Percentiles rank a stretch among this genome's conserved stretches.
These are phyloP conservation scores for Corythucha ciliata DNA, from an alignment of 2,888 invertebrate genomes.

Conservation along the genomic window DNA sequence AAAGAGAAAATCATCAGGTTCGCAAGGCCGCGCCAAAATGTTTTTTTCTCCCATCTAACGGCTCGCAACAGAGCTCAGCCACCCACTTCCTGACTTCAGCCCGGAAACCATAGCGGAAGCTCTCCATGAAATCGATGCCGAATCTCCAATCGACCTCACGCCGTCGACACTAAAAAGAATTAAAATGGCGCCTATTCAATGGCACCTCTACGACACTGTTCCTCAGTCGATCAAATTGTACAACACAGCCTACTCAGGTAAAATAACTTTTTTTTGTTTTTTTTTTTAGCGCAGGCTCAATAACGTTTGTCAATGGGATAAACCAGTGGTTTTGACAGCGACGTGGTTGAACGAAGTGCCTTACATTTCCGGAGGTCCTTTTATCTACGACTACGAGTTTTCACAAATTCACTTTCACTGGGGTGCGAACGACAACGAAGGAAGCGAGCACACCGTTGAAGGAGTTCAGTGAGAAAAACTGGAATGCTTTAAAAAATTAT, in stretches of 20 bases:
- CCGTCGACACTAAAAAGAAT: slow-evolving; percentile 40
- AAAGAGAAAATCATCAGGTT: no score
- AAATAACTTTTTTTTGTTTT: slow-evolving; percentile 48
- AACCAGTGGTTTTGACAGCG: slow-evolving; percentile 53
- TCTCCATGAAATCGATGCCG: slow-evolving; percentile 21
- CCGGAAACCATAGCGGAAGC: slow-evolving; percentile 17
- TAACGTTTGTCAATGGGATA: neutral
- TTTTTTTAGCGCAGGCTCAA: slow-evolving; percentile 45
- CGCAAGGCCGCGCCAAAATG: no score
- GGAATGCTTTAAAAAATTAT: neutral
- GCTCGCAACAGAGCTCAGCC: no score
- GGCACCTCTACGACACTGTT: slow-evolving; percentile 47
- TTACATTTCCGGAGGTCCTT: slow-evolving; percentile 51
- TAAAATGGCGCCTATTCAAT: slow-evolving; percentile 45
- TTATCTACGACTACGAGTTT: slow-evolving; percentile 51
- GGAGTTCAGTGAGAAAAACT: slow-evolving; percentile 35
- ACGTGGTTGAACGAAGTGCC: slow-evolving; percentile 54
- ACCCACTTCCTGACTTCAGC: slow-evolving; percentile 16
- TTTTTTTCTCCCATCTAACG: no score
- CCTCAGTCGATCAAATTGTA: slow-evolving; percentile 56
- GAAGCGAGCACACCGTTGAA: slow-evolving; percentile 57
- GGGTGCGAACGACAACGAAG: slow-evolving; percentile 52
- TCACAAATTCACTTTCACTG: slow-evolving; percentile 63
- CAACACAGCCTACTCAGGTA: slow-evolving; percentile 59
- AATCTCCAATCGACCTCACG: slow-evolving; percentile 45